Base-by-base conservation (phyloP, 2,113 vertebrate genomes). In the Glaucidium brasilianum region DNA sequence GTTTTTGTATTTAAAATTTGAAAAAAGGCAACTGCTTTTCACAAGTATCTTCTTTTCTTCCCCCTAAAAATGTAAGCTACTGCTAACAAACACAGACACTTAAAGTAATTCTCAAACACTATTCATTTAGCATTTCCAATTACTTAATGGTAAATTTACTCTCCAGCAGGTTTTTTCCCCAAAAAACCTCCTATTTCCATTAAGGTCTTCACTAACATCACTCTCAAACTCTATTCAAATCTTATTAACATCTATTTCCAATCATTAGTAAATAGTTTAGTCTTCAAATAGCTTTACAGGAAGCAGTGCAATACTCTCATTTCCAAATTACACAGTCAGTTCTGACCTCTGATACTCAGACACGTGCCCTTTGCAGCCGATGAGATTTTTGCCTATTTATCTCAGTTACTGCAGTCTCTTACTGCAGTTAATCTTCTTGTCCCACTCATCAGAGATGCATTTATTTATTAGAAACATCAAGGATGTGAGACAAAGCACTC, bases 401-500 rank as follows among this genome's bases (percentile, higher is more conserved):
- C 47, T 86, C 75, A 62, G 55, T 59, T 90, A 77, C 3, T 86
- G 72, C 41, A 86, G n/a, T 47, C 21, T 76, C n/a, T 79, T 80
- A 45, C 10, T 29, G 78, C 55, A 91, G 23, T 37, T 81, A 63
- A 78, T 92, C 73, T 78, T 89, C 86, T 88, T 78, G 47, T 66
- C 47, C 47, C 52, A 81, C 21, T 21, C 64, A 74, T 12, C 0
- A 3, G 82, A 88, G 59, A 71, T 27, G 26, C 34, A 88, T 76
- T 83, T 64, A 77, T 83, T 93, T 77, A 85, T 52, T 67, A 60
- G 63, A 90, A 95, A 69, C 22, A 80, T 41, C 50, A 71, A 74
- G 34, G 56, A 77, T 41, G 19, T 0, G 0, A 77, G 47, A 69
- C 0, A 0, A 95, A 81, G 82, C 45, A 77, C 29, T 68, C 23